These are phyloP conservation scores for Drosophila cognata DNA, from an alignment of 2,888 invertebrate species.

Conservation along the genomic window DNA sequence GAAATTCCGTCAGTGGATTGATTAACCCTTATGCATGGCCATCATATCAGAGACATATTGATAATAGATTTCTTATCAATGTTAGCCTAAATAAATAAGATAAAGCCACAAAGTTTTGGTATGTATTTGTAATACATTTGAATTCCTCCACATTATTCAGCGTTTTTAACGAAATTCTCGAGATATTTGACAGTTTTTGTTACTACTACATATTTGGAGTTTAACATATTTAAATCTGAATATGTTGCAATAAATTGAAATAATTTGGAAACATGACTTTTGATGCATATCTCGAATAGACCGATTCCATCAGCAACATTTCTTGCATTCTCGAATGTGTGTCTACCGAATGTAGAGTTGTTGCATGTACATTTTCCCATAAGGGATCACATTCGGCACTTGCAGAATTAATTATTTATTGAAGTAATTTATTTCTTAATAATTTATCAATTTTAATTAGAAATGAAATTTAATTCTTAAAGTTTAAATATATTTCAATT, in stretches of 20 bases:
- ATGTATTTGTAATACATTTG: background rate
- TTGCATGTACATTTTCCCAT: background rate
- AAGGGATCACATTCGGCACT: no score
- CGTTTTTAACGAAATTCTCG: background rate
- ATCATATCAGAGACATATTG: background rate
- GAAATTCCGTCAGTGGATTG: background rate
- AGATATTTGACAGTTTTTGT: background rate
- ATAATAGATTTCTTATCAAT: background rate
- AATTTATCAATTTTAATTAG: no score
- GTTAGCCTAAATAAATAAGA: background rate
- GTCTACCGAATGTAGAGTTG: no score
- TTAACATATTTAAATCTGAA: no score
- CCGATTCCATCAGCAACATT: no score
- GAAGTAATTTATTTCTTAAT: background rate
- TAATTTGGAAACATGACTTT: background rate
- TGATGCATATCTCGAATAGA: no score
- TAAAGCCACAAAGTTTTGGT: background rate
- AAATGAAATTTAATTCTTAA: no score
- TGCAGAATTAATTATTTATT: background rate
- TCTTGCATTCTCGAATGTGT: background rate
- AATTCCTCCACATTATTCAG: background rate
- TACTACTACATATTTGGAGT: background rate
- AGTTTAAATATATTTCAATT: background rate
- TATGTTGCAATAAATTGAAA: background rate
- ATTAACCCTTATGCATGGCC: background rate